phyloP scores from a whole-genome alignment of 2,888 invertebrate genomes.

The Microplitis deprimator region DNA sequence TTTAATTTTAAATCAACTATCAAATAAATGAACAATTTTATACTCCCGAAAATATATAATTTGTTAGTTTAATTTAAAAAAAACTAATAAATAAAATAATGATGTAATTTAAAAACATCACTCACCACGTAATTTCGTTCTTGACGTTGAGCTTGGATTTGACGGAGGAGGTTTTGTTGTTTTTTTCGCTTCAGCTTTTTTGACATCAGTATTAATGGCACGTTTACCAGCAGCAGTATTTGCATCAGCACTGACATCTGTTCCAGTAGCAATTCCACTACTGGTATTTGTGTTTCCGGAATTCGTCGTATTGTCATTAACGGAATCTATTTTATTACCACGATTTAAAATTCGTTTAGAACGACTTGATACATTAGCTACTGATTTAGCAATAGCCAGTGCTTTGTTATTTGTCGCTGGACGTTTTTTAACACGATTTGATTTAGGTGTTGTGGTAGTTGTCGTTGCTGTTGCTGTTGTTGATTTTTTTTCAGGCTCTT shows the following conservation, averaged over 20 bases:
- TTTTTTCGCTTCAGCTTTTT: slow-evolving; percentile 63
- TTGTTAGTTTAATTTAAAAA: neutral
- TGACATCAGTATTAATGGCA: slow-evolving; percentile 48
- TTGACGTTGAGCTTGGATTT: slow-evolving; percentile 56
- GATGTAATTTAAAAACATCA: slow-evolving; percentile 38
- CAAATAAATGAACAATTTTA: slow-evolving; percentile 9
- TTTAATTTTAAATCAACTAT: neutral
- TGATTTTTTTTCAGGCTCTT: slow-evolving; percentile 53
- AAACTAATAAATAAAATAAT: slow-evolving; percentile 20
- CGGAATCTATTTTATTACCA: slow-evolving; percentile 49
- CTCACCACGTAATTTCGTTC: slow-evolving; percentile 64
- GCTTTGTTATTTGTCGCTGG: slow-evolving; percentile 56
- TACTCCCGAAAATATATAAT: slow-evolving; percentile 23
- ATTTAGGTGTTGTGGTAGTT: slow-evolving; percentile 36
- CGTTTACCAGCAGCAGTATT: slow-evolving; percentile 35
- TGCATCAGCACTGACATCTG: neutral
- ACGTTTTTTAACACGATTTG: slow-evolving; percentile 53
- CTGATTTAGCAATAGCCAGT: slow-evolving; percentile 62
- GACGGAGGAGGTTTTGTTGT: slow-evolving; percentile 52
- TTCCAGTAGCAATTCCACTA: too few relatives aligned
- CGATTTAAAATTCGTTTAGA: slow-evolving; percentile 67
- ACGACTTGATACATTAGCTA: slow-evolving; percentile 66
- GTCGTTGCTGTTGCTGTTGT: slow-evolving; percentile 41
- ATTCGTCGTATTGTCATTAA: slow-evolving; percentile 47
- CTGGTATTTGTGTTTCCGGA: slow-evolving; percentile 35